Base-by-base conservation (phyloP, 1,140 invertebrate genomes). In the Ruditapes philippinarum region DNA sequence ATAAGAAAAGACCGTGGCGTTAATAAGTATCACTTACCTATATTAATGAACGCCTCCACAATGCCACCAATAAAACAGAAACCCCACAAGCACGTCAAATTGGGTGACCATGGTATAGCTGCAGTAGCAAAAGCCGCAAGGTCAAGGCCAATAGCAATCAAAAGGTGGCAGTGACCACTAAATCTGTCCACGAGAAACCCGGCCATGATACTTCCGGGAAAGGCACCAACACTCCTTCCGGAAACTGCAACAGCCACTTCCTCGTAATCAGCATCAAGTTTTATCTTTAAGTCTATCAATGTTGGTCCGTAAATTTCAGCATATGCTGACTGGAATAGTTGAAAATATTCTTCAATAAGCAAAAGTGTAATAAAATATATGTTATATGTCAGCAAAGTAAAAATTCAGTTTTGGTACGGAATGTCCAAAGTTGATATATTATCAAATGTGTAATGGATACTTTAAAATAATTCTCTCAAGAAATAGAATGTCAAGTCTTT, bases 221-320 rank as follows among this genome's bases (percentile, higher is more conserved):
- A 91, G 42, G 73, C 91, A 2, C 92, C 92, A 11, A 84, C 79
- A 78, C 88, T 91, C 5, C 92, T 51, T n/a, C 92, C 92, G 17
- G 89, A 91, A n/a, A 90, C 79, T 9, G 92, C 92, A 17, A 91
- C 49, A 0, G 89, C 78, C 7, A 92, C 86, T 22, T 89, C 40
- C 42, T 92, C 91, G 74, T 91, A 91, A 45, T 89, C 80, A 3
- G 82, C 38, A 19, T 88, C 28, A 14, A 89, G 80, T 54, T 73
- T 79, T 0, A 89, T 28, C 51, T 88, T 91, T 0, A 92, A 49
- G 45, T 92, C 92, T 57, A 89, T 92, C 9, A 90, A 62, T 0
- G 91, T 93, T 40, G 92, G 91, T 68, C 92, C 92, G 11, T 81
- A 84, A 11, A 93, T 91, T 84, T 93, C 92, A 14, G 87, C 31